Percentiles rank a stretch among this genome's conserved stretches.
Conservation (phyloP, 1,140 invertebrate species). For the Pseudoatta argentina region DNA sequence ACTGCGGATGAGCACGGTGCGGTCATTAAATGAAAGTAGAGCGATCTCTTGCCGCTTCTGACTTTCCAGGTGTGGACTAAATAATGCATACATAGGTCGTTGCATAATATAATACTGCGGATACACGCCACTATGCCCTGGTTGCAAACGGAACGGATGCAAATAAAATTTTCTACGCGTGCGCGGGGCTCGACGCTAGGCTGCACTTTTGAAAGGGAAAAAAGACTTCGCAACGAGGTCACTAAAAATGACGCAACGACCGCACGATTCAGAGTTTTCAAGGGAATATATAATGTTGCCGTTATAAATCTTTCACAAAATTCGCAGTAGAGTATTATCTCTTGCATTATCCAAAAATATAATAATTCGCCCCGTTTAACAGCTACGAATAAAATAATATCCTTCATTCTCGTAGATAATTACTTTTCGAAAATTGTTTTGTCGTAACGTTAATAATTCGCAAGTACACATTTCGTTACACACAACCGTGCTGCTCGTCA, state of each 20-base stretch:
- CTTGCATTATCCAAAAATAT: constrained; percentile 8
- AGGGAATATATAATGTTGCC: constrained; percentile 46
- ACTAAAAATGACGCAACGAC: constrained; percentile 48
- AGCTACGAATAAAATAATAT: not conserved
- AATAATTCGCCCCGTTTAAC: not conserved
- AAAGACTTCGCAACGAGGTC: constrained; percentile 26
- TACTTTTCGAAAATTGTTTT: constrained; percentile 16
- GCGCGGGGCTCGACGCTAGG: constrained; percentile 33
- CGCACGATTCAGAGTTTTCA: constrained; percentile 26
- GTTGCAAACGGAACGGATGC: constrained; percentile 70
- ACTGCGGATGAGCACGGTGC: not conserved
- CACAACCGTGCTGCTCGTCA: constrained; percentile 41
- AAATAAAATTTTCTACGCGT: constrained; percentile 74
- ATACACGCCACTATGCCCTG: constrained; percentile 61
- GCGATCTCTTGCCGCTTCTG: constrained; percentile 48
- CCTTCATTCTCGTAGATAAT: not conserved
- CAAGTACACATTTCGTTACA: constrained; percentile 26
- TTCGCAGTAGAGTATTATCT: not conserved
- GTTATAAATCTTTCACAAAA: constrained; percentile 42
- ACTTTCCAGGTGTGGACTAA: constrained; percentile 69
- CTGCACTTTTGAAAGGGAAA: constrained; percentile 43
- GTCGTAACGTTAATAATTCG: constrained; percentile 38
- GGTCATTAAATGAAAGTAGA: constrained; percentile 69
- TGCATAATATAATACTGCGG: constrained; percentile 74
- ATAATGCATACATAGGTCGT: constrained; percentile 69